These are phyloP conservation scores for Eulemur rubriventer DNA, from an alignment of 2,797 vertebrate genomes.

Conservation along the genomic window DNA sequence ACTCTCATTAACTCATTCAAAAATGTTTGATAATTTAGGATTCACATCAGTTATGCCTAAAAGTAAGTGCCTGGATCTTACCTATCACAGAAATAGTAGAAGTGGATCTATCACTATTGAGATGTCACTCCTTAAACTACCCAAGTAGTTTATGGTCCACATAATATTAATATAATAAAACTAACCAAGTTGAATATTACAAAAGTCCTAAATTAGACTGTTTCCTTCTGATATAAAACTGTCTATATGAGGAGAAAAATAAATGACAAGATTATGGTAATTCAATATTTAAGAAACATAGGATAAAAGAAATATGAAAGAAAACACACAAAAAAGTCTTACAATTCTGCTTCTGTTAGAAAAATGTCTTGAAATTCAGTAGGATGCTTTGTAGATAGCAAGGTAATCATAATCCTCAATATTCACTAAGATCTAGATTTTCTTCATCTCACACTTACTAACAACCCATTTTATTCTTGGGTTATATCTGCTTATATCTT, in stretches of 20 bases:
- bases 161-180: not conserved
- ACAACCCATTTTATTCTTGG: not conserved
- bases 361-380: not conserved
- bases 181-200: not conserved
- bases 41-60: not conserved
- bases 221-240: not conserved
- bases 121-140: not conserved
- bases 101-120: not conserved
- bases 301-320: not conserved
- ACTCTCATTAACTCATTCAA: not conserved
- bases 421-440: not conserved
- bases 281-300: not conserved
- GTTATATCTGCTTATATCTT: not conserved
- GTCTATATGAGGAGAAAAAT: not conserved
- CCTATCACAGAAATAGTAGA: not conserved
- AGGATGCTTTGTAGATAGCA: accelerated
- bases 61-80: not conserved
- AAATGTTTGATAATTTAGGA: not conserved
- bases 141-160: not conserved
- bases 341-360: not conserved
- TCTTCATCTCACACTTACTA: not conserved
- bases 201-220: not conserved
- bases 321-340: not conserved
- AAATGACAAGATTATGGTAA: not conserved
- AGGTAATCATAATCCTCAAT: not conserved